phyloP scores from a whole-genome alignment of 53 echinoderm and acorn worm genomes.

The Paracentrotus lividus region DNA sequence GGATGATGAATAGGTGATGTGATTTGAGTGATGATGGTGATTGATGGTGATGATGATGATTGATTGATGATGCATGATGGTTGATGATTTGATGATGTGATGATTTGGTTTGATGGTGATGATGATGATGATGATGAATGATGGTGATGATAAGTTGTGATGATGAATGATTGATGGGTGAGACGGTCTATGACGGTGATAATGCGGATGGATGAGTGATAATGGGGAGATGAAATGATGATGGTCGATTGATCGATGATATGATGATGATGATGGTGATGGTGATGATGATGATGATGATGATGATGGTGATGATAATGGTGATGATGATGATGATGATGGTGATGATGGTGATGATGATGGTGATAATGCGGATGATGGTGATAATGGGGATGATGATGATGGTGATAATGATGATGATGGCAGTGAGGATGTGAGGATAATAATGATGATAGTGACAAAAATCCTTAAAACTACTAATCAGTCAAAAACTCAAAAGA shows the following conservation, averaged over 20 bases:
- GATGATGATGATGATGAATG: constrained; percentile 19
- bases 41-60: no score
- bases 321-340: background rate
- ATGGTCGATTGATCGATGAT: no score
- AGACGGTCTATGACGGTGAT: no score
- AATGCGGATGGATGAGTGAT: no score
- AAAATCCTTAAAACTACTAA: no score
- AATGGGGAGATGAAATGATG: no score
- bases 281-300: background rate
- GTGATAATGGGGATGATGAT: background rate
- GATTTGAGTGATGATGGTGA: background rate
- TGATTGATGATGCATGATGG: background rate
- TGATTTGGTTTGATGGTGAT: no score
- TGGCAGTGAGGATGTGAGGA: background rate
- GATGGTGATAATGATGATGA: background rate
- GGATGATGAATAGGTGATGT: no score
- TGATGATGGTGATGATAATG: background rate
- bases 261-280: background rate
- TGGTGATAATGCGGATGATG: background rate
- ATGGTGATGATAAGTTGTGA: background rate
- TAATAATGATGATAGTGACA: background rate
- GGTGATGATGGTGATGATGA: background rate
- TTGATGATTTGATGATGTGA: no score
- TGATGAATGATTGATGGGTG: no score
- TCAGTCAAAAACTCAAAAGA: no score